These are phyloP conservation scores for Cheilosia vernalis DNA, from an alignment of 2,888 invertebrate species.

Conservation along the genomic window DNA sequence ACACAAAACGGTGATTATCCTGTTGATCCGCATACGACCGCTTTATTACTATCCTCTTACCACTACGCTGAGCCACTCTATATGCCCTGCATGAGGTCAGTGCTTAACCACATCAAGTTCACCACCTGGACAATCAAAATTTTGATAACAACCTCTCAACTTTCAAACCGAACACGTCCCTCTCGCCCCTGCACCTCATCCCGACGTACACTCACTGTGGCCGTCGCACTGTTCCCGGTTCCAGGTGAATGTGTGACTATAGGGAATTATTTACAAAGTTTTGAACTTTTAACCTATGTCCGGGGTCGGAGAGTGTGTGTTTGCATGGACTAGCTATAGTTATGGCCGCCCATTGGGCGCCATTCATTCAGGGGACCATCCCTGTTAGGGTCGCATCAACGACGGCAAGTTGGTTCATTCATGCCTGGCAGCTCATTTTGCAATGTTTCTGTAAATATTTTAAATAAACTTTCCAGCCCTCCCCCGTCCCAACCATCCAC, in stretches of 20 bases:
- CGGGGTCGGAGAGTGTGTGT: constrained; percentile 22
- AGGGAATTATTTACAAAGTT: constrained; percentile 71
- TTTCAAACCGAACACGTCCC: constrained; percentile 37
- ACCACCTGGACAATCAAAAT: constrained; percentile 72
- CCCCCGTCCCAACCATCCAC: not conserved
- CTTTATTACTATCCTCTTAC: constrained; percentile 46
- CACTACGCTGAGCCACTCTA: not conserved
- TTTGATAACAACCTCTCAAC: constrained; percentile 67
- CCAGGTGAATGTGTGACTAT: constrained; percentile 53
- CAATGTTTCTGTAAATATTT: constrained; percentile 73
- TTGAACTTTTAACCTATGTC: constrained; percentile 49
- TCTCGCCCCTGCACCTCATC: not conserved
- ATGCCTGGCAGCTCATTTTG: constrained; percentile 35
- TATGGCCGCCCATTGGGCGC: constrained; percentile 19
- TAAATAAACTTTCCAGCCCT: constrained; percentile 61
- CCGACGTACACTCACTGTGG: not conserved
- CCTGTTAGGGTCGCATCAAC: not conserved
- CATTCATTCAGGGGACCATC: constrained; percentile 3
- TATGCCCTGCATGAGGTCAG: constrained; percentile 53
- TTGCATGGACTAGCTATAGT: not conserved
- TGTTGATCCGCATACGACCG: constrained; percentile 44
- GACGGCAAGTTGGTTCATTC: not conserved
- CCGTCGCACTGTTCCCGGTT: too few relatives aligned
- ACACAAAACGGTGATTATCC: constrained; percentile 43
- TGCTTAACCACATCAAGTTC: constrained; percentile 63